Conservation (phyloP, 2,797 vertebrate genomes). For the Aeoliscus strigatus region DNA sequence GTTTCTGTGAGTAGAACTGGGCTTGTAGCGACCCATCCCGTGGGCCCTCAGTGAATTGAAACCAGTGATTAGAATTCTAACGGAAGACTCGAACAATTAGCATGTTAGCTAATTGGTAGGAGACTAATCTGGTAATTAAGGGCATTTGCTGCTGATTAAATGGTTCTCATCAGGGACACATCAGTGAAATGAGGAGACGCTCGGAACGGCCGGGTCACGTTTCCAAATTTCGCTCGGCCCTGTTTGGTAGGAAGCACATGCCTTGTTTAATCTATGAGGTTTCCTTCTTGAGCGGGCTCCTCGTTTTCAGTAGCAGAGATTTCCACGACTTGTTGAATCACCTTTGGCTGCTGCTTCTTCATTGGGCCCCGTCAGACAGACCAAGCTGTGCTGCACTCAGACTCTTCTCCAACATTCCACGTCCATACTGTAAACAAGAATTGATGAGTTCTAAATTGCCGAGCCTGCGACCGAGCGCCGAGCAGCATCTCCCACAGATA, state of each 20-base stretch:
- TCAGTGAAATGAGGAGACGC: constrained; percentile 52
- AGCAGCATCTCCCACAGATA: constrained; percentile 65
- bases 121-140: constrained; percentile 80
- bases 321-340: constrained; percentile 12
- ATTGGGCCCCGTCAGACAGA: constrained; percentile 15
- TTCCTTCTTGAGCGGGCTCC: constrained; percentile 15
- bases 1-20: constrained; percentile 74
- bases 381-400: constrained; percentile 29
- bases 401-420: constrained; percentile 36
- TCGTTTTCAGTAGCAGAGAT: constrained; percentile 20
- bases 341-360: constrained; percentile 5
- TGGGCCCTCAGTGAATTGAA: constrained; percentile 66
- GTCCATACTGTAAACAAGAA: constrained; percentile 49
- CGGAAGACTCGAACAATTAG: constrained; percentile 75
- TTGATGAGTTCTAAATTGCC: constrained; percentile 61
- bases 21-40: constrained; percentile 72
- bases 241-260: constrained; percentile 41
- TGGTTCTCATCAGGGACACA: constrained; percentile 71
- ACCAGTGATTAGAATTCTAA: constrained; percentile 73
- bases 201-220: constrained; percentile 33
- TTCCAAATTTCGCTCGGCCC: constrained; percentile 55
- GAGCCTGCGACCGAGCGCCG: constrained; percentile 20
- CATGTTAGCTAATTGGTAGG: constrained; percentile 71
- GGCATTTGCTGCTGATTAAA: constrained; percentile 78
- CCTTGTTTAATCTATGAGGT: constrained; percentile 22